These are phyloP conservation scores for Pyrocephalus nanus DNA, from an alignment of 2,797 vertebrate genomes.

Conservation along the genomic window DNA sequence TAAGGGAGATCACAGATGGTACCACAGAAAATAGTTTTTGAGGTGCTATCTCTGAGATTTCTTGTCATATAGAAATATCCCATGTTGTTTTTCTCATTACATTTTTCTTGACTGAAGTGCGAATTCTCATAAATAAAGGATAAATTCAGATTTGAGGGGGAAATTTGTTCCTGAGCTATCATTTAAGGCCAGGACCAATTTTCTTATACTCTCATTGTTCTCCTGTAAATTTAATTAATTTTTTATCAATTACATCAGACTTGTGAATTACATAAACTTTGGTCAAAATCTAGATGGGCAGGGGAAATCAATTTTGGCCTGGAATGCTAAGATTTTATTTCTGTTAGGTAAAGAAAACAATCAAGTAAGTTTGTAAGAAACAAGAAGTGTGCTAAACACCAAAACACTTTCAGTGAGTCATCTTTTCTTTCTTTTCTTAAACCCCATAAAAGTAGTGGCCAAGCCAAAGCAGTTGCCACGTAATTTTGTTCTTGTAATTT, in stretches of 20 bases:
- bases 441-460: not conserved
- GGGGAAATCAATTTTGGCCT: not conserved
- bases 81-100: not conserved
- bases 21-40: not conserved
- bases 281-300: not conserved
- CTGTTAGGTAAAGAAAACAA: not conserved
- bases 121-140: not conserved
- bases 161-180: not conserved
- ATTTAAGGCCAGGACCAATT: not conserved
- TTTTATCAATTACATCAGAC: not conserved
- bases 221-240: not conserved
- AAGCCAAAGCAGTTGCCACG: not conserved
- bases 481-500: not conserved
- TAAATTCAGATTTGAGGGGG: not conserved
- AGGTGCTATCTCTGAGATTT: not conserved
- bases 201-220: not conserved
- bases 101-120: not conserved
- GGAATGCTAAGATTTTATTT: not conserved
- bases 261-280: not conserved
- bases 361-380: not conserved
- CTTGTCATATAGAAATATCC: not conserved
- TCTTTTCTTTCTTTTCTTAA: not conserved
- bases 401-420: not conserved
- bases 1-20: not conserved
- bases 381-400: fast-evolving